Conservation (phyloP, 37 sponge, comb jelly and placozoan species). For the Chondrilla cf. caribensis region DNA sequence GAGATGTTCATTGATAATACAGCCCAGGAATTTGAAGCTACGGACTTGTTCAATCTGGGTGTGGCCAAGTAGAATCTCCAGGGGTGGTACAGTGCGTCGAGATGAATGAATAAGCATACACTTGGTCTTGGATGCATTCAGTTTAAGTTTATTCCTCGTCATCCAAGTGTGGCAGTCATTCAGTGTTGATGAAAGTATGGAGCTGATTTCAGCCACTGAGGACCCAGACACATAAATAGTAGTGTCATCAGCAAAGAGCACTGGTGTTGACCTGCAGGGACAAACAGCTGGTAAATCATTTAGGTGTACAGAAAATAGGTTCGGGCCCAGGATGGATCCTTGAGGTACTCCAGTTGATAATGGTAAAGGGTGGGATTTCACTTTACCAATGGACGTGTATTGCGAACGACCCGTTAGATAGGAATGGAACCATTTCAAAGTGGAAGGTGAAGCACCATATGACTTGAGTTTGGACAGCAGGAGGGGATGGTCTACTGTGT, state of each 20-base stretch:
- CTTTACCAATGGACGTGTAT: background rate
- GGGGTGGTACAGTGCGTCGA: background rate
- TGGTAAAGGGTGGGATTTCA: background rate
- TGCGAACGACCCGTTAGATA: background rate
- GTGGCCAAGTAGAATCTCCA: background rate
- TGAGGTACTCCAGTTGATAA: background rate
- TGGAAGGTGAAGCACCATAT: too few relatives aligned
- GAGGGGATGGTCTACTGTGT: background rate
- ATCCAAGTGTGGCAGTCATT: background rate
- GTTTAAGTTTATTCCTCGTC: background rate
- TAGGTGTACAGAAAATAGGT: background rate
- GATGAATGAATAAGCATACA: background rate
- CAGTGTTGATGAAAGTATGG: background rate
- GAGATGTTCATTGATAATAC: background rate
- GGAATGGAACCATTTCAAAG: too few relatives aligned
- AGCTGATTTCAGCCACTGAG: background rate
- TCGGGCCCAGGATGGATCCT: background rate
- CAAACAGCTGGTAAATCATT: background rate
- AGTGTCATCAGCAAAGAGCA: slow-evolving; percentile 5
- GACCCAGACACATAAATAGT: background rate
- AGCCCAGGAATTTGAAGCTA: background rate
- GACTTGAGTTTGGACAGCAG: too few relatives aligned
- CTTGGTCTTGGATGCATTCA: background rate
- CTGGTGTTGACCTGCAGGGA: background rate
- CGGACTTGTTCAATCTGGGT: background rate